Evolutionary conservation across 2,113 vertebrate genomes (phyloP), one percentile per base, ranked within the genome.

Genomic region (Pterocles orientalis): DNA sequence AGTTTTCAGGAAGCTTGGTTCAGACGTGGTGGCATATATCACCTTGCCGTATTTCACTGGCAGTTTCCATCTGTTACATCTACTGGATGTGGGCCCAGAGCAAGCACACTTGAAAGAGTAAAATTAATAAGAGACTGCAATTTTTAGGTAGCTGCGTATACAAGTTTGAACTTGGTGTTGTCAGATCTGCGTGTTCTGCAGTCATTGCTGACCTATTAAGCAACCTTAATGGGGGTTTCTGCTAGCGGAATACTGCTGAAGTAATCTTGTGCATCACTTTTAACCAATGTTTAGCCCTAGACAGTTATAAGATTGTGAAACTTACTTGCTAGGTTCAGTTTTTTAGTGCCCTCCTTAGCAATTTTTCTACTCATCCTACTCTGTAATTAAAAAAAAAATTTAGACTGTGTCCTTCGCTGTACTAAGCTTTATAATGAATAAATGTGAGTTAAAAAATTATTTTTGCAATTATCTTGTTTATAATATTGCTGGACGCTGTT

Each of bases 31-130:
- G 82, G 60, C 69, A 85, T 77, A 3, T 68, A 36, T 79, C 89
- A 87, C 82, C 88, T 54, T 88, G 69, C 90, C 26, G 5, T 88
- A 51, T 90, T 88, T 88, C 56, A 26, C 86, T 82, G 82, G 85
- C 82, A 90, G 26, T 78, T 95, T 60, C 94, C 92, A 90, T 96
- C 90, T 96, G 90, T 78, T 90, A 45, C 29, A 93, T 88, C 92
- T 81, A 65, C 69, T 96, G 92, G 82, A 88, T 82, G 33, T 76
- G 75, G 82, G 92, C 95, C 95, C 82, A 79, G 80, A 64, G 62
- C 61, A 88, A 53, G 53, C 45, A 28, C 41, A 83, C 57, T 84
- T 92, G 64, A 60, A 93, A 88, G 60, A 94, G 76, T 86, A 57
- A 88, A 92, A 77, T 90, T 73, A 92, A 48, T 66, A 86, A 88